Conservation (phyloP, 2,113 vertebrate species). For the Gracilinanus agilis region DNA sequence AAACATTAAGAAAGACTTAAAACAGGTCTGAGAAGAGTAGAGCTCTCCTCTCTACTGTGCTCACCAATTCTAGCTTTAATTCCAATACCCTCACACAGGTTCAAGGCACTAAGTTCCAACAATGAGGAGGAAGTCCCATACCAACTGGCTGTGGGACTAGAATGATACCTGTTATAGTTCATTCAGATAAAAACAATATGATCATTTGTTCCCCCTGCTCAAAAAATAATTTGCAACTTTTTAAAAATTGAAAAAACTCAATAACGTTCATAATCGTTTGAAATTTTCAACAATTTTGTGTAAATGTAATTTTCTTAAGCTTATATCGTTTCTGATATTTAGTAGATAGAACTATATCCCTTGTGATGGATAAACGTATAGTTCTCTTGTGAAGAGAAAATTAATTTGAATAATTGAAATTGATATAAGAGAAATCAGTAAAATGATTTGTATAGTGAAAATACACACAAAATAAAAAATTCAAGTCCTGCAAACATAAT, state of each 20-base stretch:
- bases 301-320: neutral
- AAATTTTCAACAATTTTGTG: neutral
- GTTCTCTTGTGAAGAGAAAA: neutral
- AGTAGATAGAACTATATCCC: neutral
- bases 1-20: neutral
- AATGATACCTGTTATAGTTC: neutral
- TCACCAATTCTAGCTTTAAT: neutral
- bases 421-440: neutral
- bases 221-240: neutral
- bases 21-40: neutral
- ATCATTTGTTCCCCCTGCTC: neutral
- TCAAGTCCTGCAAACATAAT: neutral
- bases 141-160: neutral
- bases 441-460: neutral
- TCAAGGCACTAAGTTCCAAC: neutral
- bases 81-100: neutral
- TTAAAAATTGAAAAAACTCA: neutral
- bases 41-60: neutral
- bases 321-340: neutral
- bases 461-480: neutral
- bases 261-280: neutral
- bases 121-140: neutral
- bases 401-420: neutral
- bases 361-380: neutral
- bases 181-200: neutral